These are phyloP conservation scores for Diabrotica undecimpunctata DNA, from an alignment of 1,140 invertebrate species.

Conservation along the genomic window DNA sequence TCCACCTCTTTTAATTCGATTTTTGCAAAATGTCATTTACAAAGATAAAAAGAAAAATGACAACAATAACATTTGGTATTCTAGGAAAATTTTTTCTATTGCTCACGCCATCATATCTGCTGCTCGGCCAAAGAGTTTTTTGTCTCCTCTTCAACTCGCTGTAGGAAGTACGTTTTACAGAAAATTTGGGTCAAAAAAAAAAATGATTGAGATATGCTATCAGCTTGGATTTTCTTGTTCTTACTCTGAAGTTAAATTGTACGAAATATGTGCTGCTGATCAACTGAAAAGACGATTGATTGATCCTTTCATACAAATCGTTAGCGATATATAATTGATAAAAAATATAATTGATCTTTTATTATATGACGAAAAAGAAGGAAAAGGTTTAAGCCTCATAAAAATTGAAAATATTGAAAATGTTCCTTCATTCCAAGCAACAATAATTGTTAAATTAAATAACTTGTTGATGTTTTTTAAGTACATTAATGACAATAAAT, in stretches of 20 bases:
- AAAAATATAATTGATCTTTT: not conserved
- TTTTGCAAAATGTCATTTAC: not conserved
- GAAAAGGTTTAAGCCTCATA: not conserved
- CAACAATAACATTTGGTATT: not conserved
- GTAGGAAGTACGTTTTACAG: not conserved
- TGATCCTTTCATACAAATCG: constrained; percentile 31
- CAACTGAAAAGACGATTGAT: constrained; percentile 12
- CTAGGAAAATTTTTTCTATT: not conserved
- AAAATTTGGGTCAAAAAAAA: not conserved
- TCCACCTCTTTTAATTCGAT: not conserved
- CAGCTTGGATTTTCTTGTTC: not conserved
- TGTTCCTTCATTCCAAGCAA: not conserved
- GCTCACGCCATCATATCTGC: not conserved
- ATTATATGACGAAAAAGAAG: not conserved
- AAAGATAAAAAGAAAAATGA: not conserved
- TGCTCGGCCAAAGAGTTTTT: not conserved
- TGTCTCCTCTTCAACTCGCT: not conserved
- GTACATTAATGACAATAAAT: constrained; percentile 18
- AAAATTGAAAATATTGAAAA: not conserved
- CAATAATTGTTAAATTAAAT: constrained; percentile 16
- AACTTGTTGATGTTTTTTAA: constrained; percentile 22
- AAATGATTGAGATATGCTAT: not conserved
- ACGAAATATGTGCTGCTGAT: not conserved
- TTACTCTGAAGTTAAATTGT: not conserved
- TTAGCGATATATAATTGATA: constrained; percentile 30